Conservation (phyloP, 1,140 invertebrate species). For the Orius laevigatus region DNA sequence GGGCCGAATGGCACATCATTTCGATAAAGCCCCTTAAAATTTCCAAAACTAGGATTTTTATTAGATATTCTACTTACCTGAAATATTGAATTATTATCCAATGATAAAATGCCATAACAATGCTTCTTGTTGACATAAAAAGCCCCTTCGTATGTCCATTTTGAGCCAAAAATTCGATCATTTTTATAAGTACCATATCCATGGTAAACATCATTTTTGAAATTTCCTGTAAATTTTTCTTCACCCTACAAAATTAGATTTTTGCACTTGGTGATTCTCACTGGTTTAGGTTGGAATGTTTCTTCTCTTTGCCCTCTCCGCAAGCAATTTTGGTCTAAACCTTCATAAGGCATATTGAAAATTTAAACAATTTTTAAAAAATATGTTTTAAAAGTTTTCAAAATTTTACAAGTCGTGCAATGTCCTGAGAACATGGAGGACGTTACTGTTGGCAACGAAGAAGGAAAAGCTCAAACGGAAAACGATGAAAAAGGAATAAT, state of each 20-base stretch:
- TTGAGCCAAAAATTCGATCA: background rate
- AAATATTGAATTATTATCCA: conserved; percentile 26
- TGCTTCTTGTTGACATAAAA: conserved; percentile 32
- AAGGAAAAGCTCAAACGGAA: no score
- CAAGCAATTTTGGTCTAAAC: no score
- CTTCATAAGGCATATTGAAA: no score
- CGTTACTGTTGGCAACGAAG: no score
- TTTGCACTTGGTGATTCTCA: no score
- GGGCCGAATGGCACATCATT: conserved; percentile 32
- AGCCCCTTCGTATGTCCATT: conserved; percentile 30
- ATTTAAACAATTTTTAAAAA: no score
- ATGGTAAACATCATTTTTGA: conserved; percentile 1
- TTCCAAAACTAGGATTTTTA: background rate
- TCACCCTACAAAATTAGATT: background rate
- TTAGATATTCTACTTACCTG: background rate
- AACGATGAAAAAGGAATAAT: no score
- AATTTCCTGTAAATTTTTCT: background rate
- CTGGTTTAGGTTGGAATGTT: no score
- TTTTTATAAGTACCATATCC: background rate
- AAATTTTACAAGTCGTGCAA: no score
- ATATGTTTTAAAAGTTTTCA: no score
- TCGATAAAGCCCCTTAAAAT: conserved; percentile 29
- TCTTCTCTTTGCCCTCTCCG: no score
- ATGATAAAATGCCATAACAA: conserved; percentile 32
- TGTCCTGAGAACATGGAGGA: no score